Base-by-base conservation (phyloP, 2,888 invertebrate genomes). In the Apodemia duryi region DNA sequence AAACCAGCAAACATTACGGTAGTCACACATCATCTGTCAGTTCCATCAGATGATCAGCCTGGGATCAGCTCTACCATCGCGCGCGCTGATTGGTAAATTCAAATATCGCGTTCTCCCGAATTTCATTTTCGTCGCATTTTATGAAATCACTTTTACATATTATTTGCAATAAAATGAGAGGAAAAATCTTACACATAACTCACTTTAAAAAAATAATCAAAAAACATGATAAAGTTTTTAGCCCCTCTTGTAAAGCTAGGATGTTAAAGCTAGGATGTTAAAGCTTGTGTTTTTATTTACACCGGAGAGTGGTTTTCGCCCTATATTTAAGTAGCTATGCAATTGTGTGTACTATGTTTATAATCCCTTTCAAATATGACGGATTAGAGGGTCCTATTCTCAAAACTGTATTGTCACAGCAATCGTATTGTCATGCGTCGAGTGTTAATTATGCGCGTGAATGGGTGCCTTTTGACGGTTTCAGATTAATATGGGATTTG, bases 361-460 rank as follows among this genome's bases (percentile, higher is more conserved):
- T 62, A 62, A 62, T 63, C 35, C 62, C 67, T 64, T 69, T 69
- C 74, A 77, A 72, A 75, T 74, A 76, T 73, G 73, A 67, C 75
- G 77, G 81, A 83, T 84, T 82, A 83, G 61, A 72, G 76, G 79
- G 71, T 70, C 76, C 75, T 72, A 77, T 75, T 78, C 79, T 76
- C 74, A 73, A 76, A 74, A 72, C 73, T 73, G 74, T 74, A 81
- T 82, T 83, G 84, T 84, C 79, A 76, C 76, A 76, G 77, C 75
- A 78, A 78, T 79, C 78, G 76, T 75, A 81, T 83, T 80, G 82
- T 80, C 74, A 72, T 74, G 69, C 75, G 79, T 80, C 77, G 81
- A 81, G 76, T 76, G 80, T 82, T 86, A 86, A 86, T 86, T 85
- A 85, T 79, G 73, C 80, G 81, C 78, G 68, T 81, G 82, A 84